Evolutionary conservation across 2,888 invertebrate genomes (phyloP).

Genomic region (Onthophagus sagittarius): DNA sequence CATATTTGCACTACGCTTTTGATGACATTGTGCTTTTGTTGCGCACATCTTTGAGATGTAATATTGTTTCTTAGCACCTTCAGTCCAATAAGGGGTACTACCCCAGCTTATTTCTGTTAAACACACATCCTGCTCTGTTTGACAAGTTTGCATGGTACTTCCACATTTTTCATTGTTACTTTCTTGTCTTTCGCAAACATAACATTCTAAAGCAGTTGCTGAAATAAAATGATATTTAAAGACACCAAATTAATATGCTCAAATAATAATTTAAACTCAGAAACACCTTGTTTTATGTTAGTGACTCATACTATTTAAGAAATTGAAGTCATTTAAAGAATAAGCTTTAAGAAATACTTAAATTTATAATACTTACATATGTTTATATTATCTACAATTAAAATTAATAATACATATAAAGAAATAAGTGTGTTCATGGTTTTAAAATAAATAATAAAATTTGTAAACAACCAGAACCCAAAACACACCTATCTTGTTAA

Average conservation of each 20-base stretch:
- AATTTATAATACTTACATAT: background rate
- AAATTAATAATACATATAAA: background rate
- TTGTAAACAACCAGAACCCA: background rate
- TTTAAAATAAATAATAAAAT: too few species aligned
- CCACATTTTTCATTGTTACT: slow-evolving; percentile 89
- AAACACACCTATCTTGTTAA: background rate
- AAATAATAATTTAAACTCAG: background rate
- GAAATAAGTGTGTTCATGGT: background rate
- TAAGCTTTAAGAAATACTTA: background rate
- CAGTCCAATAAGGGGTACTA: slow-evolving; percentile 93
- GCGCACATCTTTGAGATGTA: slow-evolving; percentile 91
- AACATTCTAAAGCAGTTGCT: slow-evolving; percentile 81
- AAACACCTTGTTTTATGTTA: background rate
- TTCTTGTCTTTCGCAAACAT: slow-evolving; percentile 91
- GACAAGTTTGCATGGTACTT: slow-evolving; percentile 87
- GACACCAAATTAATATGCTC: background rate
- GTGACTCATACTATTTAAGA: background rate
- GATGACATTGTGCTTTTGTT: slow-evolving; percentile 73
- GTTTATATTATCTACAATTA: background rate
- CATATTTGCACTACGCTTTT: slow-evolving; percentile 66
- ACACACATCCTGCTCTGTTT: slow-evolving; percentile 81
- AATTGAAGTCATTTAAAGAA: background rate
- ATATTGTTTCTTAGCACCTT: slow-evolving; percentile 87
- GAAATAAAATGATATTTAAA: slow-evolving; percentile 42
- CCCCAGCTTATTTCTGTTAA: slow-evolving; percentile 91